Evolutionary conservation across 2,797 vertebrate genomes (phyloP).

Genomic region (Luscinia megarhynchos): DNA sequence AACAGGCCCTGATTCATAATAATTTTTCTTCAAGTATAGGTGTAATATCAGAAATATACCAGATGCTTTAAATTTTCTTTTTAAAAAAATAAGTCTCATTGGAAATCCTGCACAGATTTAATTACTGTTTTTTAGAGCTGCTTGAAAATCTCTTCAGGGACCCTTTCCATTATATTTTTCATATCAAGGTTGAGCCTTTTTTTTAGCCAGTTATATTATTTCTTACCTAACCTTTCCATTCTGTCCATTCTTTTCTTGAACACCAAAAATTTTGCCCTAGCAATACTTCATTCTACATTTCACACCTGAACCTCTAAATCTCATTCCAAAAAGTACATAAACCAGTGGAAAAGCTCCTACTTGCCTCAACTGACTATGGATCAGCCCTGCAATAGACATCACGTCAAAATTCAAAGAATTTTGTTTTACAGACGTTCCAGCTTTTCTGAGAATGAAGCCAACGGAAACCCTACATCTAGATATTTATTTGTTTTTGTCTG

Average conservation of each 20-base stretch:
- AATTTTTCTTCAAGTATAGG: neutral
- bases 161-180: neutral
- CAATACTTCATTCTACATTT: neutral
- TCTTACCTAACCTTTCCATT: neutral
- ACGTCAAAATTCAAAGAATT: neutral
- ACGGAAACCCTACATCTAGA: slow-evolving; percentile 51
- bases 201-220: neutral
- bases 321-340: neutral
- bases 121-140: neutral
- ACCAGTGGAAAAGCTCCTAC: neutral
- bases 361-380: neutral
- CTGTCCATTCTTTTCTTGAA: neutral
- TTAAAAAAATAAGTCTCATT: neutral
- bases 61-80: neutral
- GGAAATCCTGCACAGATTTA: neutral
- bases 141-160: neutral
- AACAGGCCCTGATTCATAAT: neutral
- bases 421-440: neutral
- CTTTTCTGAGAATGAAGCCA: slow-evolving; percentile 38
- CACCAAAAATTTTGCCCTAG: neutral
- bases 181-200: neutral
- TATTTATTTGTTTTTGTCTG: slow-evolving; percentile 36
- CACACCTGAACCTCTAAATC: neutral
- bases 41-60: neutral
- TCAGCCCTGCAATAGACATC: neutral